Conservation (phyloP, 2,113 vertebrate genomes). For the Thermophis baileyi region DNA sequence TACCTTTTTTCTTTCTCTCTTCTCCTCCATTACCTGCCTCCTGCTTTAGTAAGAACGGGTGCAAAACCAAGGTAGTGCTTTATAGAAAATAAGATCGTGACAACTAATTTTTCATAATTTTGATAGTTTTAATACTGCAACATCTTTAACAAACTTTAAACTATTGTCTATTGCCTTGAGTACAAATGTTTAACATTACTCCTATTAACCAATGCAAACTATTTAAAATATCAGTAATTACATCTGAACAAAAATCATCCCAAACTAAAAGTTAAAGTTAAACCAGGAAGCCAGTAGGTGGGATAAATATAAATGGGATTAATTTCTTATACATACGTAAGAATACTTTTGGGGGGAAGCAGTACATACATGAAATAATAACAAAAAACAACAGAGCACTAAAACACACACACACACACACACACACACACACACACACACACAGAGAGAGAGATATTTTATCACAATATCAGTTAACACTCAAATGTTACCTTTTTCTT, state of each 20-base stretch:
- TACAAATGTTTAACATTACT: not conserved
- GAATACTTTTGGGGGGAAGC: not conserved
- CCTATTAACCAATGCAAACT: not conserved
- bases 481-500: constrained; percentile 76
- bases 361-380: not conserved
- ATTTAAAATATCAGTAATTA: not conserved
- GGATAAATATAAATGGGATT: not conserved
- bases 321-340: not conserved
- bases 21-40: not conserved
- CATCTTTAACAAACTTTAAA: not conserved
- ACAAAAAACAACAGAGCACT: not conserved
- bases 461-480: not conserved
- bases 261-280: not conserved
- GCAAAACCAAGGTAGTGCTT: not conserved
- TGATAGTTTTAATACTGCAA: not conserved
- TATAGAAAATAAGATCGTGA: not conserved
- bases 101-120: not conserved
- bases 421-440: not conserved
- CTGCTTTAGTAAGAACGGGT: not conserved
- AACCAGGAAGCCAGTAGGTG: not conserved
- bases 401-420: not conserved
- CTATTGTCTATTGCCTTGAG: not conserved
- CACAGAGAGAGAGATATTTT: not conserved
- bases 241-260: not conserved
- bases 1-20: not conserved